Base-by-base conservation (phyloP, 2,888 invertebrate genomes). In the Philhelius pedissequus region DNA sequence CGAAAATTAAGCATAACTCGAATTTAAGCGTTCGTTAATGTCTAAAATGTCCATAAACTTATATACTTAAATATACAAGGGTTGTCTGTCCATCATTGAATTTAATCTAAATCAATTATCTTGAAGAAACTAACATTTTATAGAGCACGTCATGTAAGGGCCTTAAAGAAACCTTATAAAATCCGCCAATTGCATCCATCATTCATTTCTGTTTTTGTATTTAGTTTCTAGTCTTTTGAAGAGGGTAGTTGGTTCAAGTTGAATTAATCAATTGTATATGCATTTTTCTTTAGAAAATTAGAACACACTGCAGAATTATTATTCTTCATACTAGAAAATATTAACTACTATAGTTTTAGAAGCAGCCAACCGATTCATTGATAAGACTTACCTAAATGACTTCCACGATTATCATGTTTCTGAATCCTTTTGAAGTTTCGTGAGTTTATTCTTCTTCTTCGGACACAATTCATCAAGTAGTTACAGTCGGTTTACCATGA, bases 381-480 rank as follows among this genome's bases (percentile, higher is more conserved):
- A 9, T 40, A 27, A 27, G 40, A 48, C 30, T n/a, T 30, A 48
- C 30, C 11, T 30, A 4, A 22, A 60, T 11, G 50, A n/a, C 25
- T 38, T 66, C 38, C 82, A 83, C 73, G 82, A 78, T 62, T 43
- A 73, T 32, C 40, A 82, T 82, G 77, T 82, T 69, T 77, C 32
- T 74, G 58, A 54, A 18, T 15, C 60, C 60, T 54, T 77, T 66
- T 38, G 52, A n/a, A n/a, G 45, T 30, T 68, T 82, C 73, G 52
- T 77, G 62, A 78, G 75, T 30, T 71, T n/a, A n/a, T n/a, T 22
- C 20, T 64, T 58, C 45, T 38, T 25, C 38, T 50, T 50, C 66
- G 27, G 52, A 52, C 75, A 58, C 58, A 27, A 20, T n/a, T 8
- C 43, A 22, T 69, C 43, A 40, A 45, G 52, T 64, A 50, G 38